Conservation (phyloP, 2,797 vertebrate genomes). For the Hypotaenidia okinawae region DNA sequence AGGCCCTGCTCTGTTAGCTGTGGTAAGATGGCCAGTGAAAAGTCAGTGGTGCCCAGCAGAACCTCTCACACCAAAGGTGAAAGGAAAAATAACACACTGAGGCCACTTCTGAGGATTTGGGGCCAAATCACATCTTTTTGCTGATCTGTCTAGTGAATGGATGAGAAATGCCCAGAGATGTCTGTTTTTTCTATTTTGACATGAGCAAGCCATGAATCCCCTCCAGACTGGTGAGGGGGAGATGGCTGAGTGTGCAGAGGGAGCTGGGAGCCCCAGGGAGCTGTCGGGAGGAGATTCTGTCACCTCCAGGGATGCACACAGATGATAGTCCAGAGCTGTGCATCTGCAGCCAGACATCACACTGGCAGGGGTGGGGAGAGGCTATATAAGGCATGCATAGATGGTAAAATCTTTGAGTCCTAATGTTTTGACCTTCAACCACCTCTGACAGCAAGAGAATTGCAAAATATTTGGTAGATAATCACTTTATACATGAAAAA, state of each 20-base stretch:
- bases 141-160: not conserved
- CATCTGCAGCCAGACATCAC: not conserved
- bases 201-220: not conserved
- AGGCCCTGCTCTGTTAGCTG: not conserved
- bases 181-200: not conserved
- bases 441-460: not conserved
- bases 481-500: not conserved
- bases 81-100: not conserved
- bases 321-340: not conserved
- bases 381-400: not conserved
- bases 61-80: not conserved
- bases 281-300: not conserved
- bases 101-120: not conserved
- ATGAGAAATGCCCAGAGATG: not conserved
- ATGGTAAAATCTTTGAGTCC: not conserved
- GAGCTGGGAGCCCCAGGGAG: not conserved
- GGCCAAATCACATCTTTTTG: not conserved
- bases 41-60: fast-evolving
- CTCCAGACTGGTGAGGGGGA: fast-evolving
- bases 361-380: not conserved
- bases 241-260: not conserved
- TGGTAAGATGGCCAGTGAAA: not conserved
- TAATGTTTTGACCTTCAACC: not conserved
- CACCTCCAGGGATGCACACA: not conserved
- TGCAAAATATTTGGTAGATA: not conserved